Evolutionary conservation across 1,140 invertebrate genomes (phyloP), one percentile per base, ranked within the genome.

Genomic region (Mya arenaria): DNA sequence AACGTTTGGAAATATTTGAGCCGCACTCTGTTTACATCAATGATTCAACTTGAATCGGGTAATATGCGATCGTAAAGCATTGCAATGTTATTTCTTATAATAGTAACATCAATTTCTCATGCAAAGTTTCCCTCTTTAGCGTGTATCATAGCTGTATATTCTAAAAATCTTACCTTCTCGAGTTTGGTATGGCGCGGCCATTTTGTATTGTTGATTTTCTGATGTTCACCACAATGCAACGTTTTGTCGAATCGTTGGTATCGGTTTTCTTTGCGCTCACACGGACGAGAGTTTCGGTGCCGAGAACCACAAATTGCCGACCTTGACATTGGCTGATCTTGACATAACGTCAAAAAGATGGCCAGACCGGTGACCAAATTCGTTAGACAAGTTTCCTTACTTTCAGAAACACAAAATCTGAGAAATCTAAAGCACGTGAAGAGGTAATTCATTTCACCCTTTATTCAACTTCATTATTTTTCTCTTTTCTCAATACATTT

Each of bases 151-250:
- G n/a, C n/a, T n/a, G n/a, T n/a, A n/a, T n/a, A n/a, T n/a, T n/a
- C n/a, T n/a, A n/a, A n/a, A n/a, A n/a, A n/a, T n/a, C 72, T 37
- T 30, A 79, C 85, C 85, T 82, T 86, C 85, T 41, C 82, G 60
- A 41, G 85, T 84, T 68, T 75, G 78, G 66, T 73, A 80, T 56
- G 71, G 80, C 37, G 80, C 63, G 28, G 85, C 85, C 85, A 86
- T 86, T 84, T 86, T 86, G 41, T 63, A 56, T 65, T 63, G 28
- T 79, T 66, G 48, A 71, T 63, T 66, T 65, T 68, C 28, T 5
- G 30, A 55, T 56, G 4, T 32, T 30, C 48, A 48, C 72, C 62
- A 69, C n/a, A 68, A 68, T 68, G 37, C 63, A n/a, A n/a, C n/a
- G n/a, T n/a, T n/a, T n/a, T n/a, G n/a, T n/a, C n/a, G n/a, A n/a